Evolutionary conservation across 1,140 invertebrate species (phyloP).

Genomic region (Drosophila fuyamai): DNA sequence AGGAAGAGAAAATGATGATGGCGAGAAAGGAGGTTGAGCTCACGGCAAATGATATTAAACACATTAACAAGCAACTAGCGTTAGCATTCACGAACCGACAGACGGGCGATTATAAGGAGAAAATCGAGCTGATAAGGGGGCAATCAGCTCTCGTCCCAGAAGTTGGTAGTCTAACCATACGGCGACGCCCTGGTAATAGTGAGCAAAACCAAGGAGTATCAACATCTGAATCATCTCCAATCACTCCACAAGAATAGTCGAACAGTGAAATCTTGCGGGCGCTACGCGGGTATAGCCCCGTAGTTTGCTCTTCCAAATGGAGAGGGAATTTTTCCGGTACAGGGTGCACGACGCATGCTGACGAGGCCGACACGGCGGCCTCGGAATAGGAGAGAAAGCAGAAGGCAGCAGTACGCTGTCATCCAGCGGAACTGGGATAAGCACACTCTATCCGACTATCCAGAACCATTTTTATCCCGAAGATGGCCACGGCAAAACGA

Average conservation of each 20-base stretch:
- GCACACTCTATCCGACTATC: constrained; percentile 9
- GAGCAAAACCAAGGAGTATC: too few species aligned
- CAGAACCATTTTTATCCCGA: constrained; percentile 40
- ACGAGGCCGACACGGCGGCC: constrained; percentile 7
- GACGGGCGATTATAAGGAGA: too few species aligned
- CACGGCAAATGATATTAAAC: too few species aligned
- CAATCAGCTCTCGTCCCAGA: too few species aligned
- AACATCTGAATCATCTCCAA: too few species aligned
- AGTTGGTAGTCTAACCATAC: too few species aligned
- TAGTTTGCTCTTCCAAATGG: not conserved
- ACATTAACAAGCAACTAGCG: too few species aligned
- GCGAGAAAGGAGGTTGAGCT: too few species aligned
- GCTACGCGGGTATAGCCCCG: not conserved
- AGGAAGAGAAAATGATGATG: too few species aligned
- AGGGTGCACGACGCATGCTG: constrained; percentile 5
- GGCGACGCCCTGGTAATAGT: too few species aligned
- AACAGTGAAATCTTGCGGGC: not conserved
- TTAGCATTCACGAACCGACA: too few species aligned
- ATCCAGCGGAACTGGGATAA: constrained; percentile 9
- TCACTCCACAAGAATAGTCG: not conserved
- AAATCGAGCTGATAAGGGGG: too few species aligned
- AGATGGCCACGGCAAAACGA: constrained; percentile 5
- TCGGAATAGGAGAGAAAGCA: constrained; percentile 4
- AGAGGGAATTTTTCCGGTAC: not conserved
- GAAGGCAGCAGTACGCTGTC: constrained; percentile 24